Base-by-base conservation (phyloP, 30 jellyfish, hydroid and myxozoan species). In the Calvadosia cruxmelitensis region DNA sequence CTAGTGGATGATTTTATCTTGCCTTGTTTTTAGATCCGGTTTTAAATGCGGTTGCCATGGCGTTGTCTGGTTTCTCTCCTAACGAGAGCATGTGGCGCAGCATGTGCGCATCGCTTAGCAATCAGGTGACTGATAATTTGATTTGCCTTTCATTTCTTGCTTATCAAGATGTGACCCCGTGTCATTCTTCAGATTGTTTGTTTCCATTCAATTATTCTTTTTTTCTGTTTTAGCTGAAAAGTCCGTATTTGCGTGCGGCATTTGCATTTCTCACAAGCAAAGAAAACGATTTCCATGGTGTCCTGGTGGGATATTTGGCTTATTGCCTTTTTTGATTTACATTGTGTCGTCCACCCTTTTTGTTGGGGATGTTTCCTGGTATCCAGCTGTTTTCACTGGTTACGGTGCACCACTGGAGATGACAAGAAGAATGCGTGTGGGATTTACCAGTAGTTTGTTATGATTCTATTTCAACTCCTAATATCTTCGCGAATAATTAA, bases 31-130 rank as follows among this genome's bases (percentile, higher is more conserved):
- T 52, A 85, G 96, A 86, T 53, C 78, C 88, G 2, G 29, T 84
- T 28, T 68, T 86, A 74, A 75, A 87, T 27, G 83, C 78, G 26
- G 96, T 86, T 12, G 96, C 96, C 15, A 86, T 86, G 96, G 96
- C 96, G 0, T 81, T 86, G 27, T 86, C 96, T 15, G 96, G 96
- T 0, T 86, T 49, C 81, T 71, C 94, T 5, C 82, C 74, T 16
- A 69, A 72, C 35, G 75, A 79, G 31, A 66, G 92, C n/a, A 35
- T 86, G 66, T 86, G 96, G 96, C 31, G 79, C 3, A 83, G 71
- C 29, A 86, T 80, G 92, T 86, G 96, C 68, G 75, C 65, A 7
- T 24, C 77, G 1, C 81, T 86, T 1, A 80, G 96, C 64, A 50
- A 92, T 1, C 92, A 79, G 84, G 96, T 86, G 13, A 7, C n/a